Conservation (phyloP, 2,888 invertebrate genomes). For the Danaus chrysippus region DNA sequence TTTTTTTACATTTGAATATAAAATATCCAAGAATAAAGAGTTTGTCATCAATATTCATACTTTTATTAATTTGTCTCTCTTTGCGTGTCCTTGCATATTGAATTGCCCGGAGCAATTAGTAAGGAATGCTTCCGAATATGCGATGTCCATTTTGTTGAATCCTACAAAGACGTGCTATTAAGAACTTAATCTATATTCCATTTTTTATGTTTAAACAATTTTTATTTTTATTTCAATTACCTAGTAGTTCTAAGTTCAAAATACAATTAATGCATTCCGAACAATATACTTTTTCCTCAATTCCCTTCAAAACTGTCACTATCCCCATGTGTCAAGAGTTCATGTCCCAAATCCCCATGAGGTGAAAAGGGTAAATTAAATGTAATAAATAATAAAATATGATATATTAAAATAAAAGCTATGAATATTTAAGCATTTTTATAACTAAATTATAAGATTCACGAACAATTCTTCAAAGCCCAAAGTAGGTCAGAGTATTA, state of each 20-base stretch:
- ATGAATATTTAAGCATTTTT: slow-evolving; percentile 7
- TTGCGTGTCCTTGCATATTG: slow-evolving; percentile 65
- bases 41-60: slow-evolving; percentile 55
- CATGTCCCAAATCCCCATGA: no score
- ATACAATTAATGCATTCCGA: no score
- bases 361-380: no score
- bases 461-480: slow-evolving; percentile 13
- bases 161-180: slow-evolving; percentile 33
- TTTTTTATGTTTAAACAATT: not conserved
- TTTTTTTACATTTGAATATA: no score
- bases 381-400: no score
- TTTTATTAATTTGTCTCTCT: slow-evolving; percentile 61
- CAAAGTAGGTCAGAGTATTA: slow-evolving; percentile 40
- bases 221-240: not conserved
- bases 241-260: no score
- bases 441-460: slow-evolving; percentile 9
- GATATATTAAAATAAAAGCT: not conserved
- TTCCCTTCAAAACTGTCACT: no score
- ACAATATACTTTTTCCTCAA: no score
- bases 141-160: slow-evolving; percentile 52
- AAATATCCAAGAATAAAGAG: slow-evolving; percentile 23
- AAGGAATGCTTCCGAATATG: slow-evolving; percentile 62
- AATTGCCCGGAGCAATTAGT: slow-evolving; percentile 60
- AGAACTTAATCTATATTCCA: not conserved
- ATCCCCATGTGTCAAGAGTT: no score